Evolutionary conservation across 2,888 invertebrate species (phyloP).

Genomic region (Scotopteryx bipunctaria): DNA sequence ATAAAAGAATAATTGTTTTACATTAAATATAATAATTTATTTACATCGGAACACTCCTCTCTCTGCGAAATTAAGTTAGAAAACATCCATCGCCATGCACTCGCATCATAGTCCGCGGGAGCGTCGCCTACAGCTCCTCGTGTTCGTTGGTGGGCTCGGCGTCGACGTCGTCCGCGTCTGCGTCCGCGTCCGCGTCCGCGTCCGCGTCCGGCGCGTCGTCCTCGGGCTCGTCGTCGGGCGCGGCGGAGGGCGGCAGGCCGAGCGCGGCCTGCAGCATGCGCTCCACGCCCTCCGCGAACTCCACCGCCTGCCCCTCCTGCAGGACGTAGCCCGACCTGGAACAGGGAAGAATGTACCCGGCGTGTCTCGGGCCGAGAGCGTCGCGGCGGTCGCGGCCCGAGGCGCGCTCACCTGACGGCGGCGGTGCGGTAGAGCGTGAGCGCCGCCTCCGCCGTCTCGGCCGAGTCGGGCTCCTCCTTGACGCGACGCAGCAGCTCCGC

Average conservation of each 20-base stretch:
- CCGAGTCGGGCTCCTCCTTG: constrained; percentile 57
- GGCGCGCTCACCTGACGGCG: constrained; percentile 13
- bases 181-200: constrained; percentile 85
- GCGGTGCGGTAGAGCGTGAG: constrained; percentile 33
- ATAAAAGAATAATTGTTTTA: background rate
- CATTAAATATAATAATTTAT: constrained; percentile 24
- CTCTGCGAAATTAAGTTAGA: constrained; percentile 1
- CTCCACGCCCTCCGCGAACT: constrained; percentile 96
- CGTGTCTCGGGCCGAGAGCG: too few species aligned
- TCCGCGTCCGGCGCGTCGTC: constrained; percentile 32
- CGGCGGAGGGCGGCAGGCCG: constrained; percentile 90
- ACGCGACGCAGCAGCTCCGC: constrained; percentile 93
- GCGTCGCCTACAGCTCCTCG: constrained; percentile 59
- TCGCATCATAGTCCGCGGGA: background rate
- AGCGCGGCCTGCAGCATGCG: constrained; percentile 92
- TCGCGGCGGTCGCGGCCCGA: too few species aligned
- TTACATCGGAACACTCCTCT: constrained; percentile 9
- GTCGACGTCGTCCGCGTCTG: constrained; percentile 43
- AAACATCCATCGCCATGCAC: constrained; percentile 20
- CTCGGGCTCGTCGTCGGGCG: constrained; percentile 43
- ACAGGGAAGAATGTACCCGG: too few species aligned
- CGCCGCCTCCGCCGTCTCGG: constrained; percentile 88
- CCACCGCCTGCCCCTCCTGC: constrained; percentile 82
- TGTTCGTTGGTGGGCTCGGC: constrained; percentile 45
- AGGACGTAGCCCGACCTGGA: constrained; percentile 95